phyloP scores from a whole-genome alignment of 1,140 invertebrate species.

The Neomicropteryx cornuta region DNA sequence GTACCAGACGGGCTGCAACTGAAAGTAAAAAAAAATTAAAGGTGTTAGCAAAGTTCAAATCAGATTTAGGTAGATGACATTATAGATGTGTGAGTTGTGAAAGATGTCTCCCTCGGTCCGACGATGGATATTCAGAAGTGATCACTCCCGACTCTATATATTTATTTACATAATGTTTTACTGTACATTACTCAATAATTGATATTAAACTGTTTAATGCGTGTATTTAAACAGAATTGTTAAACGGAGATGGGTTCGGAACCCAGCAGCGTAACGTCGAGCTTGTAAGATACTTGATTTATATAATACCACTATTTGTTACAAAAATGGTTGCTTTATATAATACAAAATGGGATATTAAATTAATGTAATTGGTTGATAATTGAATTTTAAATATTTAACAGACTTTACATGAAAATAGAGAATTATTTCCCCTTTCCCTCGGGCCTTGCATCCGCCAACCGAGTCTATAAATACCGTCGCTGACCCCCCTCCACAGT shows the following conservation, averaged over 20 bases:
- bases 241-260: too few species aligned
- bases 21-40: conserved; percentile 32
- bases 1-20: conserved; percentile 59
- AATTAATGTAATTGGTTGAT: too few species aligned
- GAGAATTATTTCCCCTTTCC: too few species aligned
- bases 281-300: neutral
- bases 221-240: neutral
- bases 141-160: conserved; percentile 4
- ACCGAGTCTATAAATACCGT: too few species aligned
- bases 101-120: conserved; percentile 1
- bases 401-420: conserved; percentile 1
- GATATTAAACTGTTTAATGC: conserved; percentile 4
- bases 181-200: too few species aligned
- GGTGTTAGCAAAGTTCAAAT: conserved; percentile 9
- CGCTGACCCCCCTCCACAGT: too few species aligned
- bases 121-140: conserved; percentile 4
- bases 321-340: too few species aligned
- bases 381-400: too few species aligned
- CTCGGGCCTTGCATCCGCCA: too few species aligned
- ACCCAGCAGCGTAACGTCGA: too few species aligned
- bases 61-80: neutral
- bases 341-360: too few species aligned
- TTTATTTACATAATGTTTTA: neutral
- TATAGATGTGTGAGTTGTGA: neutral
- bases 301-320: neutral